Conservation (phyloP, 2,888 invertebrate genomes). For the Pachycephus smyrnensis region DNA sequence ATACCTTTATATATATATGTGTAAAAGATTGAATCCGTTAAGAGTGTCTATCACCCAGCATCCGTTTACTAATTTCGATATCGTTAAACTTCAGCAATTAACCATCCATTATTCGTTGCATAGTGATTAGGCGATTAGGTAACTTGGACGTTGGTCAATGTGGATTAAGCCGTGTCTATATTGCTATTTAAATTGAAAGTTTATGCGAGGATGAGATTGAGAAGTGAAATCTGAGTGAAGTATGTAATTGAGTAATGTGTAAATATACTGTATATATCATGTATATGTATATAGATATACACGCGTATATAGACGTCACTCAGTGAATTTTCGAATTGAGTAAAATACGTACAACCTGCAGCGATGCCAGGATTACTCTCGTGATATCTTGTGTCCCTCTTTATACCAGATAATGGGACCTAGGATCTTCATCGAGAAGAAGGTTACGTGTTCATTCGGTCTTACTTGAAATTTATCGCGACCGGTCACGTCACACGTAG, state of each 20-base stretch:
- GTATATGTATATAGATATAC: not conserved
- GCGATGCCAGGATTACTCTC: not conserved
- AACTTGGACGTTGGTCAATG: not conserved
- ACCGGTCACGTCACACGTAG: slow-evolving; percentile 6
- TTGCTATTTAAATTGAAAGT: not conserved
- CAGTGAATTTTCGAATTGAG: not conserved
- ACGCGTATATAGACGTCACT: not conserved
- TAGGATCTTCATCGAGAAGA: not conserved
- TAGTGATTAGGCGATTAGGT: not conserved
- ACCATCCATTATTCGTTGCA: not conserved
- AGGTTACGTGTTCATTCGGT: slow-evolving; percentile 8
- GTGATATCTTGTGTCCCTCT: not conserved
- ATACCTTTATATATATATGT: not conserved
- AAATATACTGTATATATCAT: not conserved
- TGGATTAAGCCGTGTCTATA: not conserved
- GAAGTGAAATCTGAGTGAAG: not conserved
- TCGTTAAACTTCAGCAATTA: not conserved
- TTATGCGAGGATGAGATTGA: not conserved
- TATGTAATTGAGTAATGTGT: not conserved
- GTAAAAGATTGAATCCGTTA: not conserved
- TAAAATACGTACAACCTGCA: not conserved
- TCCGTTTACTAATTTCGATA: not conserved
- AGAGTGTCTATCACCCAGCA: not conserved
- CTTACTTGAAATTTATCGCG: slow-evolving; percentile 6
- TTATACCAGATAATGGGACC: not conserved